Base-by-base conservation (phyloP, 1,140 invertebrate genomes). In the Rhynchophorus ferrugineus region DNA sequence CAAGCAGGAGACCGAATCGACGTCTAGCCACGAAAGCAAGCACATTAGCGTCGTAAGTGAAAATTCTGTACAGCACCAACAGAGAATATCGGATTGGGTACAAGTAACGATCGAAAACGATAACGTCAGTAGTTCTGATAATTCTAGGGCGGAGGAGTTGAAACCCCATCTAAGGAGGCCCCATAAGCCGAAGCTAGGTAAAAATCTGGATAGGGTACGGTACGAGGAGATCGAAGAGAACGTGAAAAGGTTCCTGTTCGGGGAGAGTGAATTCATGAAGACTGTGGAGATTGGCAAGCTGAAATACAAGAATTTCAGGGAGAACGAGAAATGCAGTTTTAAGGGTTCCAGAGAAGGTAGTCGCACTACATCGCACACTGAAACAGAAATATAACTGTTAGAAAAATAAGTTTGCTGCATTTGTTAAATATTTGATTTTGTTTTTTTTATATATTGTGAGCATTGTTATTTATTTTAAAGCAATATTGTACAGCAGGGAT, bases 161-260 rank as follows among this genome's bases (percentile, higher is more conserved):
- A 49, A 45, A 36, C 20, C 20, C 9, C 29, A 49, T 17, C 11
- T 29, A 3, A 43, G 17, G 2, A 59, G 50, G 22, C 37, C 36
- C 2, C 58, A 60, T 29, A 62, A 62, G 42, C 53, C 52, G 13
- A 61, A 64, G 49, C 62, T 64, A 58, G 61, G 65, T 44, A 59
- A 61, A 41, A 60, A 64, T 44, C 56, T 66, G 35, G 61, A 68
- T 49, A 59, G 54, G 29, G 53, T 24, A 1, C 61, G 60, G 22
- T 68, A 67, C 42, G 61, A 61, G 1, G 65, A 68, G 54, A 67
- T 68, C 64, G 66, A 69, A 48, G 64, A 66, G 48, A 64, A 68
- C 51, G 68, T 69, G 7, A 68, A 67, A 41, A 59, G 62, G 21
- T 68, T 69, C 56, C 48, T 69, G 18, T 67, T 67, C 38, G 65